Conservation (phyloP, 1,140 invertebrate species). For the Penaeus vannamei region DNA sequence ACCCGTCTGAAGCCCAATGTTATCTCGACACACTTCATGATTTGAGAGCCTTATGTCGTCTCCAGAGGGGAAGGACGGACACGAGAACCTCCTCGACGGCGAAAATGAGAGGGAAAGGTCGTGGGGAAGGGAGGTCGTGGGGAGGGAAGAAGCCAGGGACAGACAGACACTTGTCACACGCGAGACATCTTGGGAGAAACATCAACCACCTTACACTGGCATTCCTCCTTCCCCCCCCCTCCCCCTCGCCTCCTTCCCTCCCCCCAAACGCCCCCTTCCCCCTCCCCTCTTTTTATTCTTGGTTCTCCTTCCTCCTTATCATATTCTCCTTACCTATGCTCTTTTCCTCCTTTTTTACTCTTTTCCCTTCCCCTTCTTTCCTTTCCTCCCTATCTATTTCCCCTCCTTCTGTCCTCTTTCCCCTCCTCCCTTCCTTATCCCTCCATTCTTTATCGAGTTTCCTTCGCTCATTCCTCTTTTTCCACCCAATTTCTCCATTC, state of each 20-base stretch:
- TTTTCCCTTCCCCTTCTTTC: neutral
- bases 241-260: too few relatives aligned
- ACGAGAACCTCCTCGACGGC: neutral
- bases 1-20: neutral
- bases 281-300: neutral
- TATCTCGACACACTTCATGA: slow-evolving; percentile 47
- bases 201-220: too few relatives aligned
- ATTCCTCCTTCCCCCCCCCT: too few relatives aligned
- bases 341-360: neutral
- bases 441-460: neutral
- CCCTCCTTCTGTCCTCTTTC: neutral
- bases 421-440: neutral
- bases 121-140: too few relatives aligned
- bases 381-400: neutral
- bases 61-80: neutral
- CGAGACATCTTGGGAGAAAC: too few relatives aligned
- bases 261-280: neutral
- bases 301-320: neutral
- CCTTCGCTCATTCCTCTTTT: neutral
- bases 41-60: neutral
- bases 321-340: neutral
- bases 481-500: neutral
- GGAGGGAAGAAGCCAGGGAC: too few relatives aligned
- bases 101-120: too few relatives aligned
- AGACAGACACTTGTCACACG: too few relatives aligned